A percentile compares a stretch with the other conserved stretches of the same genome.
phyloP scores from a whole-genome alignment of 64 coral and sea anemone species.

The Dendrophyllia cribrosa region DNA sequence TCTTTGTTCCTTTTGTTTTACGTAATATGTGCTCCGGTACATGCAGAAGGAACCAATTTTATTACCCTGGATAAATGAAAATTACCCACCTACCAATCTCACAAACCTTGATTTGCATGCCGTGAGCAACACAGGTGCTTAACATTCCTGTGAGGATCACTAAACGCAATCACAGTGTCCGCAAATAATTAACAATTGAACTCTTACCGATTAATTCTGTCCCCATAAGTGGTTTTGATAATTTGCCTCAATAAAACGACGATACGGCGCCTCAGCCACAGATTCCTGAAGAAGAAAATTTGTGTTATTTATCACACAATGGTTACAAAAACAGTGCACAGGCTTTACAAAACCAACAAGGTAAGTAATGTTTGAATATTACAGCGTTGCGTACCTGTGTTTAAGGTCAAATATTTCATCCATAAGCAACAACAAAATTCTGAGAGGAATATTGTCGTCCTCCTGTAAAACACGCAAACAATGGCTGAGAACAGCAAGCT shows the following conservation, averaged over 20 bases:
- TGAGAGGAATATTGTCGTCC: slow-evolving; percentile 96
- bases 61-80: too few species aligned
- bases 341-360: too few species aligned
- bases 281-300: slow-evolving; percentile 64
- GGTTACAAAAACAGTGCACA: too few species aligned
- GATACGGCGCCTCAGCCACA: slow-evolving; percentile 97
- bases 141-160: too few species aligned
- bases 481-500: neutral
- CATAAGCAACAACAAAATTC: slow-evolving; percentile 93
- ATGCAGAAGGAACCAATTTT: too few species aligned
- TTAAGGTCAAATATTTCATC: slow-evolving; percentile 98
- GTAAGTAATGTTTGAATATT: neutral
- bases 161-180: too few species aligned
- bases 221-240: slow-evolving; percentile 97
- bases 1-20: too few species aligned
- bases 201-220: slow-evolving; percentile 88
- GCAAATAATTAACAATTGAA: neutral
- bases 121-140: too few species aligned
- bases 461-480: slow-evolving; percentile 60
- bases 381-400: slow-evolving; percentile 59
- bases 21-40: too few species aligned
- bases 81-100: too few species aligned
- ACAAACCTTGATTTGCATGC: too few species aligned
- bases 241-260: slow-evolving; percentile 94
- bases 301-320: too few species aligned